phyloP scores from a whole-genome alignment of 1,140 invertebrate species.

The Tetranychus cinnabarinus region DNA sequence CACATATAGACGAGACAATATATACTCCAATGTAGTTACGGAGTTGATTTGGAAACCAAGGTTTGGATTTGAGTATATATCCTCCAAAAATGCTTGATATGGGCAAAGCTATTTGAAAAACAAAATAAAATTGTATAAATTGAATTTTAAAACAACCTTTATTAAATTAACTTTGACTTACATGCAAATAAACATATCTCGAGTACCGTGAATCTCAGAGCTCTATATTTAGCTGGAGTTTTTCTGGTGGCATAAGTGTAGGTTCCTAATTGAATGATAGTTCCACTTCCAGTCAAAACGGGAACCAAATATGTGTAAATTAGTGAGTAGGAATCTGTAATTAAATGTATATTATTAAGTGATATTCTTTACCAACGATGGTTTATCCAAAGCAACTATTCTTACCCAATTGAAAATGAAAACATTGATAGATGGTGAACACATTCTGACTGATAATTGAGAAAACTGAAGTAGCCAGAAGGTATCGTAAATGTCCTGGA shows the following conservation, averaged over 20 bases:
- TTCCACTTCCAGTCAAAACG: too few relatives aligned
- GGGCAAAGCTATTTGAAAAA: background rate
- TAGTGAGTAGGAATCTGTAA: too few relatives aligned
- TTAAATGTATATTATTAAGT: too few relatives aligned
- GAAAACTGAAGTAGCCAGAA: background rate
- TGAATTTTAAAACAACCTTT: background rate
- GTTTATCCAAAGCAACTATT: background rate
- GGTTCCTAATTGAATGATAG: too few relatives aligned
- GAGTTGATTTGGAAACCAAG: background rate
- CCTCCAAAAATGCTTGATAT: background rate
- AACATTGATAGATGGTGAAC: background rate
- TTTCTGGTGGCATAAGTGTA: background rate
- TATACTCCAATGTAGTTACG: background rate
- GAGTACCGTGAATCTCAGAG: constrained; percentile 1
- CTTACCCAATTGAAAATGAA: background rate
- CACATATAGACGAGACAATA: background rate
- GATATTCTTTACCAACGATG: too few relatives aligned
- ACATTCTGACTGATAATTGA: background rate
- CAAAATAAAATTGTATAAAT: background rate
- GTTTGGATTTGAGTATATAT: background rate
- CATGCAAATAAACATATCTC: constrained; percentile 2
- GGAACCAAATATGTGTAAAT: too few relatives aligned
- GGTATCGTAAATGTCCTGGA: background rate
- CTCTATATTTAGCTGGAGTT: background rate
- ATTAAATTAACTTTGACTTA: background rate